Evolutionary conservation across 2,113 vertebrate species (phyloP).

Genomic region (Phodopus roborovskii): DNA sequence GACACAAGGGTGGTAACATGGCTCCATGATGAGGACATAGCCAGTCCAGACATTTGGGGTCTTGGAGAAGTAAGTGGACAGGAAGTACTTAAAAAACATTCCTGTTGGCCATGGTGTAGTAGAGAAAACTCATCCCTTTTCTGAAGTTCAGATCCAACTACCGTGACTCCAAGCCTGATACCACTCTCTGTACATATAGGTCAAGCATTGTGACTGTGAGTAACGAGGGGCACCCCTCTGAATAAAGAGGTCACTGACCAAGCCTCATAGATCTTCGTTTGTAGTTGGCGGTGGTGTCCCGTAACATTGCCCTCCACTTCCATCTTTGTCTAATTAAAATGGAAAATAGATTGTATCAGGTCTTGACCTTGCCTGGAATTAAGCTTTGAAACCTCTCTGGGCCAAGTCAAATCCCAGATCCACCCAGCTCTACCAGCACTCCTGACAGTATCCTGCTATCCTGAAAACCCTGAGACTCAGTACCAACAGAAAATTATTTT

Average conservation of each 20-base stretch:
- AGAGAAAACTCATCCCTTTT: neutral
- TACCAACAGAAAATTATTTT: neutral
- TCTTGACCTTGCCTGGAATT: constrained; percentile 59
- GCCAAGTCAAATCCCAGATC: neutral
- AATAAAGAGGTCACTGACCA: constrained; percentile 1
- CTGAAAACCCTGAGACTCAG: accelerated
- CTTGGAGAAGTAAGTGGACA: neutral
- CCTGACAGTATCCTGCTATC: neutral
- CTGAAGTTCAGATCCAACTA: neutral
- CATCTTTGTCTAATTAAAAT: constrained; percentile 51
- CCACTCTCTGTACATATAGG: neutral
- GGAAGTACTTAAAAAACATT: constrained; percentile 31
- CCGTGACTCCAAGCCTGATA: neutral
- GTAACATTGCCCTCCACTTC: constrained; percentile 53
- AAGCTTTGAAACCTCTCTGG: constrained; percentile 41
- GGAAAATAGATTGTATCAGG: constrained; percentile 53
- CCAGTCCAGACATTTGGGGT: neutral
- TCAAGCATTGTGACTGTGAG: neutral
- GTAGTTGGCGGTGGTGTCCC: neutral
- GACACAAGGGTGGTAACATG: neutral
- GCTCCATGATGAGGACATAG: accelerated
- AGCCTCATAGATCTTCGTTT: neutral
- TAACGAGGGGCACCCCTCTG: neutral
- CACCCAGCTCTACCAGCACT: neutral
- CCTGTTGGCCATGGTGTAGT: neutral